These are phyloP conservation scores for Apteryx mantelli DNA, from an alignment of 2,113 vertebrate species.

Conservation along the genomic window DNA sequence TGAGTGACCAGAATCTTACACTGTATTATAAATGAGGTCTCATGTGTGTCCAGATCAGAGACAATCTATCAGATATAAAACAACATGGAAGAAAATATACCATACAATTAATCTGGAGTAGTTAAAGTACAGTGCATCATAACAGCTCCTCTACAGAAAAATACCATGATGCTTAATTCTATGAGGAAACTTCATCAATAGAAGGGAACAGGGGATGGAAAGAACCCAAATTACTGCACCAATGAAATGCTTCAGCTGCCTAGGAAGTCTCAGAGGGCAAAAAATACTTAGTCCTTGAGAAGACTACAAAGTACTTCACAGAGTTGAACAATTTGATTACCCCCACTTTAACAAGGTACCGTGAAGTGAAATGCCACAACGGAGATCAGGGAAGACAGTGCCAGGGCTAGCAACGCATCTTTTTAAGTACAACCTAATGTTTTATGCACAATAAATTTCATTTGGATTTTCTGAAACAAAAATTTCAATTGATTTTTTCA, in stretches of 20 bases:
- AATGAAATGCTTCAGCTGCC: neutral
- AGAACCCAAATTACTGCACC: neutral
- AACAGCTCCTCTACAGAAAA: neutral
- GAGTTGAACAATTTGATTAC: fast-evolving
- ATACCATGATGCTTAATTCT: neutral
- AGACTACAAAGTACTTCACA: neutral
- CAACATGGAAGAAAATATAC: neutral
- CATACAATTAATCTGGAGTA: neutral
- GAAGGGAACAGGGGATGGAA: neutral
- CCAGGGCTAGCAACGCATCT: neutral
- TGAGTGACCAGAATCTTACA: neutral
- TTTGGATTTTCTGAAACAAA: neutral
- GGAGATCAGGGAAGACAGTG: neutral
- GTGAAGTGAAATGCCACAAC: neutral
- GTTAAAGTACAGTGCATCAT: neutral
- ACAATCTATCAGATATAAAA: neutral
- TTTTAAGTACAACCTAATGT: neutral
- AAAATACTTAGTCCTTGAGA: neutral
- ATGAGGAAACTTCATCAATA: neutral
- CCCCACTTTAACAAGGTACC: neutral
- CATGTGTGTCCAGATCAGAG: fast-evolving
- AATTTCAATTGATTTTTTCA: neutral
- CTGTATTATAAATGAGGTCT: neutral
- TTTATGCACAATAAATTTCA: neutral
- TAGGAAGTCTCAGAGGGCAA: neutral